Evolutionary conservation across 2,113 vertebrate genomes (phyloP).

Genomic region (Australoheros scitulus): DNA sequence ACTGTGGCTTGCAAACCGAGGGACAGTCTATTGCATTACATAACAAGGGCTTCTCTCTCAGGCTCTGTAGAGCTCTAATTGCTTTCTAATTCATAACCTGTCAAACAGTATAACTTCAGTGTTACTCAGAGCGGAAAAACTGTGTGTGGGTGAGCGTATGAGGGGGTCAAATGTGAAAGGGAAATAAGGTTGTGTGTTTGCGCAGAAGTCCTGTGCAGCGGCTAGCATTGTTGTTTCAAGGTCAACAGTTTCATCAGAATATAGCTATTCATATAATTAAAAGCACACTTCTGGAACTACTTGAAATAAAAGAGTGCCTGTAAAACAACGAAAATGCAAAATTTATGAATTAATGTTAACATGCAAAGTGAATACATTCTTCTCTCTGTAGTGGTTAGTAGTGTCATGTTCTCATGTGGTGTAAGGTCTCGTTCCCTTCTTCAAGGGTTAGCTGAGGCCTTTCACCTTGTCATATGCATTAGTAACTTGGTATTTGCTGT

Average conservation of each 20-base stretch:
- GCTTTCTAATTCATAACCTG: constrained; percentile 35
- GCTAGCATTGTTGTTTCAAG: not conserved
- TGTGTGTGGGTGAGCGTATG: not conserved
- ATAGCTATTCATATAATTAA: not conserved
- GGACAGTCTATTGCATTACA: not conserved
- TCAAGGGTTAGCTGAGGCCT: not conserved
- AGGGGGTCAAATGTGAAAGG: constrained; percentile 27
- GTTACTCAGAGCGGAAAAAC: constrained; percentile 16
- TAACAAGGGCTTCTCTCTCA: constrained; percentile 1
- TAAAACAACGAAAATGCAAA: not conserved
- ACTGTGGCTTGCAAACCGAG: not conserved
- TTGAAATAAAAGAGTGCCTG: not conserved
- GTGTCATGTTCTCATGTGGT: not conserved
- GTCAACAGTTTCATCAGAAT: not conserved
- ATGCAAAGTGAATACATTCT: not conserved
- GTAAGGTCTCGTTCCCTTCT: not conserved
- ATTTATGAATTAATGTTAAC: not conserved
- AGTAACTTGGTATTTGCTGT: not conserved
- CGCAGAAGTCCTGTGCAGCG: not conserved
- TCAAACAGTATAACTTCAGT: constrained; percentile 7
- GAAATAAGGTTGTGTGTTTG: constrained; percentile 14
- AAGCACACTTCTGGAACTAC: not conserved
- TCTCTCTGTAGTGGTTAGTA: not conserved
- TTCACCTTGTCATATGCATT: not conserved
- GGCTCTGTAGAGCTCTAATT: not conserved